Evolutionary conservation across 2,797 vertebrate genomes (phyloP).

Genomic region (Labeo calbasu): DNA sequence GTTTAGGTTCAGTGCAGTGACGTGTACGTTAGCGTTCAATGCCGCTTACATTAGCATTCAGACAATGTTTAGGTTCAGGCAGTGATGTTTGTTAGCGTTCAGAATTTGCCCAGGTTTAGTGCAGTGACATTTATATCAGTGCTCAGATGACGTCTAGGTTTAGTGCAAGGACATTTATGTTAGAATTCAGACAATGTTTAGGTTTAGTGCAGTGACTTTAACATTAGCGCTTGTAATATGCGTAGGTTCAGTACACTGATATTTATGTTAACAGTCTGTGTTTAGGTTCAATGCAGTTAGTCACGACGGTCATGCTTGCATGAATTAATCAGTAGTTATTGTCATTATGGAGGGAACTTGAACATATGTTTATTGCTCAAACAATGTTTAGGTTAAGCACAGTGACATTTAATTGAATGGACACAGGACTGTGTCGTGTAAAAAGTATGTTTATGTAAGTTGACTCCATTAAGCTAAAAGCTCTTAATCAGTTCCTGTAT

Average conservation of each 20-base stretch:
- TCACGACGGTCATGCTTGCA: not conserved
- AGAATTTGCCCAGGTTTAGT: not conserved
- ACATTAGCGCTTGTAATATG: too few relatives aligned
- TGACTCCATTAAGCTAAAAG: not conserved
- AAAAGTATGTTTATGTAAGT: not conserved
- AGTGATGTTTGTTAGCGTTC: too few relatives aligned
- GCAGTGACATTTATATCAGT: not conserved
- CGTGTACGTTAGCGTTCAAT: not conserved
- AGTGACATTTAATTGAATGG: not conserved
- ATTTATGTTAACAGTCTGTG: not conserved
- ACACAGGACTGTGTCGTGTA: not conserved
- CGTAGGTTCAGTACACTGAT: too few relatives aligned
- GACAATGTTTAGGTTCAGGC: not conserved
- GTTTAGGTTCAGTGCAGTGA: not conserved
- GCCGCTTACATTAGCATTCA: not conserved
- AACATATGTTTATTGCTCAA: not conserved
- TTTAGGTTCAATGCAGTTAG: not conserved
- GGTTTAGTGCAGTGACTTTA: too few relatives aligned
- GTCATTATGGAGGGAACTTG: not conserved
- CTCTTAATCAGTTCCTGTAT: conserved; percentile 23
- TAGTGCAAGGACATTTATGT: too few relatives aligned
- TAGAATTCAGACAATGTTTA: too few relatives aligned
- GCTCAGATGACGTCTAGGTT: too few relatives aligned
- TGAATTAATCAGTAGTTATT: not conserved
- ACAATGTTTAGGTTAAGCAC: not conserved